These are phyloP conservation scores for Nycticorax nycticorax DNA, from an alignment of 2,113 vertebrate genomes.

Conservation along the genomic window DNA sequence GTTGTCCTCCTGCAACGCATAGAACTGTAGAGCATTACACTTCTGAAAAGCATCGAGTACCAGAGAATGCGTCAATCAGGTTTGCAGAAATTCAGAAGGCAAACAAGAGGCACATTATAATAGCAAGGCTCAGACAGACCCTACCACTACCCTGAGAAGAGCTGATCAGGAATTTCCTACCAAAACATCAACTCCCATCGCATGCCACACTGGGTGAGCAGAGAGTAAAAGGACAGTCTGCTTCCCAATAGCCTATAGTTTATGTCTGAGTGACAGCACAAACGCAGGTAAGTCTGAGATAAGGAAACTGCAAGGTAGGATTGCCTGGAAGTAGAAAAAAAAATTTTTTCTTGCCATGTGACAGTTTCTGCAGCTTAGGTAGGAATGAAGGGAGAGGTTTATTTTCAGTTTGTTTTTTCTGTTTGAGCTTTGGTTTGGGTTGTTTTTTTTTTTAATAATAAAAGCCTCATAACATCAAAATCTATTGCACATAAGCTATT, in stretches of 20 bases:
- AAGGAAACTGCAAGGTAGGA: not conserved
- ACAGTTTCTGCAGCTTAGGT: not conserved
- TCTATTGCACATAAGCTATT: not conserved
- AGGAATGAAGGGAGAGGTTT: not conserved
- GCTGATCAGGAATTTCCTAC: not conserved
- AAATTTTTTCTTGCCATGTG: not conserved
- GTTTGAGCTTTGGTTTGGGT: not conserved
- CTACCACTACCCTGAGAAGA: not conserved
- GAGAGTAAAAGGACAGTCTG: not conserved
- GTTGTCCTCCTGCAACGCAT: slow-evolving; percentile 22
- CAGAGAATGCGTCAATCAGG: slow-evolving; percentile 5
- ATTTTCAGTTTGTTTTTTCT: not conserved
- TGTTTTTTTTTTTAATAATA: not conserved
- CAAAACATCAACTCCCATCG: fast-evolving
- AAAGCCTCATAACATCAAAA: not conserved
- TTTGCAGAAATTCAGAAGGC: not conserved
- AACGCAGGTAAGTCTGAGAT: not conserved
- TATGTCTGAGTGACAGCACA: not conserved
- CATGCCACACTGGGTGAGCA: no score
- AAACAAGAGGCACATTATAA: not conserved
- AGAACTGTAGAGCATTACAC: not conserved
- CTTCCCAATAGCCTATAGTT: not conserved
- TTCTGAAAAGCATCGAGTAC: not conserved
- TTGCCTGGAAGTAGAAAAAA: not conserved
- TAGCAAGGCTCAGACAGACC: not conserved